Conservation (phyloP, 1,140 invertebrate genomes). For the Megalonaias nervosa region DNA sequence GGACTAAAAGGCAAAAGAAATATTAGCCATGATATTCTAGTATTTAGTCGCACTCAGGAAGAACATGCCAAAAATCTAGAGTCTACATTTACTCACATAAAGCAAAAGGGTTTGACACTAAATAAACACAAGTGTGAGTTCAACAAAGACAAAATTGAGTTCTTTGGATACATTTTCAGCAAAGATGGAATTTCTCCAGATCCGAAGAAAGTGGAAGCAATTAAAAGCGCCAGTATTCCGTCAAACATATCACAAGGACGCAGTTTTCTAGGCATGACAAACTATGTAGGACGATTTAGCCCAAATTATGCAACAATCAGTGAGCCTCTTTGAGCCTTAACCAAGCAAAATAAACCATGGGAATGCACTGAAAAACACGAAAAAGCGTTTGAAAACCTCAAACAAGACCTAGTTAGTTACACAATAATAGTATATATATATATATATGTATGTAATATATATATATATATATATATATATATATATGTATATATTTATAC, state of each 20-base stretch:
- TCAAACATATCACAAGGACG: too few species aligned
- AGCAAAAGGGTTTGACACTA: constrained; percentile 15
- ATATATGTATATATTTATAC: too few species aligned
- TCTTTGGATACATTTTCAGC: too few species aligned
- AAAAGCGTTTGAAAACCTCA: neutral
- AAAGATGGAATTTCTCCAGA: neutral
- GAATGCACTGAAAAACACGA: too few species aligned
- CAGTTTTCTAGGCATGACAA: neutral
- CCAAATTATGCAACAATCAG: neutral
- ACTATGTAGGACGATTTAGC: neutral
- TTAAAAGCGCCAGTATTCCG: too few species aligned
- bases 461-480: too few species aligned
- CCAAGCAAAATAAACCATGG: neutral
- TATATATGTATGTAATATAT: too few species aligned
- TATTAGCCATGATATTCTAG: constrained; percentile 40
- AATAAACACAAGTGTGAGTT: constrained; percentile 28
- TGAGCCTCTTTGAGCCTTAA: neutral
- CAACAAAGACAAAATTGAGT: neutral
- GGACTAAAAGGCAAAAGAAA: constrained; percentile 29
- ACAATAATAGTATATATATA: too few species aligned
- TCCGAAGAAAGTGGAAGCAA: neutral
- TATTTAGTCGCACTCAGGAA: too few species aligned
- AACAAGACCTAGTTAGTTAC: constrained; percentile 16
- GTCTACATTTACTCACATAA: too few species aligned
- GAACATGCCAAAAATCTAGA: too few species aligned